These are phyloP conservation scores for Neodiprion lecontei DNA, from an alignment of 1,140 invertebrate species.

Conservation along the genomic window DNA sequence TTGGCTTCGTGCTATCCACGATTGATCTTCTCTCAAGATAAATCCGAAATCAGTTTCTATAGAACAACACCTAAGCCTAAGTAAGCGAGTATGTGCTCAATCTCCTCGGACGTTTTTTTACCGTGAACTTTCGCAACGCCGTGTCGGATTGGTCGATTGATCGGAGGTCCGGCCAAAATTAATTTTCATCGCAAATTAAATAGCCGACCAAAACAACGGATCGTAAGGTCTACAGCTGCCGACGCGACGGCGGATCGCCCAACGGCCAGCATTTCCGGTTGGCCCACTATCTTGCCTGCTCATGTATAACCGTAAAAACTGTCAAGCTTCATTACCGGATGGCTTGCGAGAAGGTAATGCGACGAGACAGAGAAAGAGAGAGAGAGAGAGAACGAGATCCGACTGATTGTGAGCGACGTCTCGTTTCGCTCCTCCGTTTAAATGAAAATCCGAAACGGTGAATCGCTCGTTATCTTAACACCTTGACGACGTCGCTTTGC, in stretches of 20 bases:
- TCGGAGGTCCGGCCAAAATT: neutral
- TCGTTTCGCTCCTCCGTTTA: neutral
- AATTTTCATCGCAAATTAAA: neutral
- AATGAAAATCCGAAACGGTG: neutral
- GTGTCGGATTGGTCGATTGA: neutral
- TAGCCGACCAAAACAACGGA: neutral
- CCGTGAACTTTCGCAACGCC: too few species aligned
- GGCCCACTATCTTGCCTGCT: neutral
- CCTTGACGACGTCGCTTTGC: neutral
- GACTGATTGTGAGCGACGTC: neutral
- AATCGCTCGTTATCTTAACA: neutral
- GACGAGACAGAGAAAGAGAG: too few species aligned
- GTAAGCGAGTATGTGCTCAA: too few species aligned
- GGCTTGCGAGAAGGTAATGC: neutral
- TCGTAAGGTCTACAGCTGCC: slow-evolving; percentile 3
- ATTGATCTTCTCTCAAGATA: neutral
- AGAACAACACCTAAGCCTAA: neutral
- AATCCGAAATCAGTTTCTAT: neutral
- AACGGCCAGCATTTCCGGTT: neutral
- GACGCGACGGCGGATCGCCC: neutral
- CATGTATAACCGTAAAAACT: neutral
- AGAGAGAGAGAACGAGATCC: too few species aligned
- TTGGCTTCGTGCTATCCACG: neutral
- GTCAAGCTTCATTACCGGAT: neutral
- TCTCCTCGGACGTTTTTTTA: too few species aligned